These are phyloP conservation scores for Drosophila arizonae DNA, from an alignment of 1,140 invertebrate genomes.

Conservation along the genomic window DNA sequence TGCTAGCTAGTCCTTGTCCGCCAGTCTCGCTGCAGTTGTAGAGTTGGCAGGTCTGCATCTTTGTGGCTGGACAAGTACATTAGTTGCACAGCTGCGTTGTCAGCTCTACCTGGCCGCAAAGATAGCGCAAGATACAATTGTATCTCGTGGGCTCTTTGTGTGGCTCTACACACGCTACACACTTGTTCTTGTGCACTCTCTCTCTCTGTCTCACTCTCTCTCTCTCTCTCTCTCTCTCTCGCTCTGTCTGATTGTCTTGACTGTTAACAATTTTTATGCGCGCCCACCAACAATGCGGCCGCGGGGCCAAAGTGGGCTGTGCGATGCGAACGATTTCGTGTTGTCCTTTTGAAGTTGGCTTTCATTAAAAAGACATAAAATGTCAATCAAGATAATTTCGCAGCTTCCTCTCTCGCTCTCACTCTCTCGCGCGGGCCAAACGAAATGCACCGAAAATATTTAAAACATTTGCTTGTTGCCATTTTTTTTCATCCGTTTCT, in stretches of 20 bases:
- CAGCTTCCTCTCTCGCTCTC: not conserved
- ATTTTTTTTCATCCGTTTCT: conserved; percentile 1
- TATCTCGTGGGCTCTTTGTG: conserved; percentile 55
- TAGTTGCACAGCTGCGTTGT: conserved; percentile 66
- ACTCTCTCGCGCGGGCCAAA: not conserved
- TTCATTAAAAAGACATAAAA: conserved; percentile 64
- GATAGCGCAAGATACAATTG: conserved; percentile 65
- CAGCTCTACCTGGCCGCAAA: conserved; percentile 35
- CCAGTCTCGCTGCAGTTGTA: not conserved
- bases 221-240: not conserved
- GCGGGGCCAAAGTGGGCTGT: conserved; percentile 24
- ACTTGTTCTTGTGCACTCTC: conserved; percentile 33
- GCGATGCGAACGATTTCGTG: conserved; percentile 46
- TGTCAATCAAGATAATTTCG: conserved; percentile 62
- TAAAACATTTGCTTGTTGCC: conserved; percentile 6
- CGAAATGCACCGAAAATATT: conserved; percentile 19
- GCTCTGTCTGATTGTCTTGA: conserved; percentile 1
- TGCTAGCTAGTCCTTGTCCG: not conserved
- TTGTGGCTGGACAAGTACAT: conserved; percentile 55
- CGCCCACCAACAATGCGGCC: conserved; percentile 59
- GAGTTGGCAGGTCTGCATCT: too few species aligned
- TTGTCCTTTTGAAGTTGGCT: conserved; percentile 34
- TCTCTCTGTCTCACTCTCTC: not conserved
- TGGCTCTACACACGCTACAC: conserved; percentile 63
- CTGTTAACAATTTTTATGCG: conserved; percentile 45